Percentiles rank a stretch among this genome's conserved stretches.
Conservation (phyloP, 2,113 vertebrate genomes). For the Mastomys natalensis region DNA sequence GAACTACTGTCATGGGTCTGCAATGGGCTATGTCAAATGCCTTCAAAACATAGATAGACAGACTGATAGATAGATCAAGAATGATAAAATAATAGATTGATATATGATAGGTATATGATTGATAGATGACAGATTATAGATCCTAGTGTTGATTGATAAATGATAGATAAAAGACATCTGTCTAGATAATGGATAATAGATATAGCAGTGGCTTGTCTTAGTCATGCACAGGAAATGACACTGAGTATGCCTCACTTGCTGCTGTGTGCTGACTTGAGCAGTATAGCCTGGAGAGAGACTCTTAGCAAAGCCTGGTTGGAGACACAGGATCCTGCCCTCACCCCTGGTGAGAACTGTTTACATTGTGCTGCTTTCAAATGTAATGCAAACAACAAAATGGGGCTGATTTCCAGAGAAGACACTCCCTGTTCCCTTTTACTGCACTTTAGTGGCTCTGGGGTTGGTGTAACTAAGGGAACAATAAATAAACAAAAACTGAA, state of each 20-base stretch:
- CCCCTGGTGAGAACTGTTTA: not conserved
- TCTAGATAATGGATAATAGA: too few relatives aligned
- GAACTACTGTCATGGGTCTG: not conserved
- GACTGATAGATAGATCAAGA: not conserved
- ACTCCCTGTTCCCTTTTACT: not conserved
- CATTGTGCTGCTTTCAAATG: not conserved
- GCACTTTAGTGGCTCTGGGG: not conserved
- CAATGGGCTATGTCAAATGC: not conserved
- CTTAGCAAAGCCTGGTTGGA: not conserved
- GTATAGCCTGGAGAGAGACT: not conserved
- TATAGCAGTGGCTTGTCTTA: not conserved
- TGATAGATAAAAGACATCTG: not conserved
- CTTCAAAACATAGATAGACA: not conserved
- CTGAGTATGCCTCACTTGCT: not conserved
- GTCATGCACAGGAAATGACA: not conserved
- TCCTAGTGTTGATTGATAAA: not conserved
- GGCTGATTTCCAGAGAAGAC: constrained; percentile 1
- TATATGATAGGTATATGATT: not conserved
- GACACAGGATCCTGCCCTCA: not conserved
- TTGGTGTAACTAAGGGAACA: not conserved
- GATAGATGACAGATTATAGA: not conserved
- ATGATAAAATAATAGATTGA: not conserved
- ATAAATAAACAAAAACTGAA: constrained; percentile 12
- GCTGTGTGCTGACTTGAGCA: not conserved
- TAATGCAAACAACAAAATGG: not conserved